These are phyloP conservation scores for Bombus sibiricus DNA, from an alignment of 1,140 invertebrate species.

Conservation along the genomic window DNA sequence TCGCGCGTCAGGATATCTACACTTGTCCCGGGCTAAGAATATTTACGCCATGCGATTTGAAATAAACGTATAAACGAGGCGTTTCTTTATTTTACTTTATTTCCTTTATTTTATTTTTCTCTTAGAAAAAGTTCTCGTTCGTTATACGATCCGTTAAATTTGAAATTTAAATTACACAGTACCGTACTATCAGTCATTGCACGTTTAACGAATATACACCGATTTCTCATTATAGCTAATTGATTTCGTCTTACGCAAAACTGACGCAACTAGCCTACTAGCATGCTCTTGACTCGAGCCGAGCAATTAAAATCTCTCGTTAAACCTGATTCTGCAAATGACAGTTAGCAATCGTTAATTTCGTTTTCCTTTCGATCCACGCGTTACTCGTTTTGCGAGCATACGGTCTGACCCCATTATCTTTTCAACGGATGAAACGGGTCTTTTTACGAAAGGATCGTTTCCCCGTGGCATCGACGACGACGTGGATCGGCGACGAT, in stretches of 20 bases:
- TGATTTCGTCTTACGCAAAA: slow-evolving; percentile 42
- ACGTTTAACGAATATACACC: background rate
- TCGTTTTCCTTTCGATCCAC: slow-evolving; percentile 10
- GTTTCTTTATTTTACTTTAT: no score
- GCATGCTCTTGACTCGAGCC: slow-evolving; percentile 1
- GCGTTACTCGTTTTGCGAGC: background rate
- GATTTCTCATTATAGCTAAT: slow-evolving; percentile 47
- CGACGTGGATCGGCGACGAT: background rate
- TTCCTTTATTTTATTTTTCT: background rate
- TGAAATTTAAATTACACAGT: no score
- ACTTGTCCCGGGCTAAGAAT: no score
- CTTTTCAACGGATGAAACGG: background rate
- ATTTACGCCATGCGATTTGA: background rate
- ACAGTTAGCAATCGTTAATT: slow-evolving; percentile 44
- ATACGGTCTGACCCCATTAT: background rate
- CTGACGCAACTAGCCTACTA: slow-evolving; percentile 6
- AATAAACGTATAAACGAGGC: background rate
- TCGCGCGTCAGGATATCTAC: no score
- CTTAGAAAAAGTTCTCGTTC: background rate
- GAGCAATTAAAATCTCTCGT: slow-evolving; percentile 45
- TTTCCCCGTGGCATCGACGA: background rate
- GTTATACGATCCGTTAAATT: background rate
- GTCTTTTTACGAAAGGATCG: background rate
- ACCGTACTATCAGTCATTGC: slow-evolving; percentile 26
- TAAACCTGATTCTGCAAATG: slow-evolving; percentile 32